Evolutionary conservation across 2,888 invertebrate species (phyloP).

Genomic region (Idaea biselata): DNA sequence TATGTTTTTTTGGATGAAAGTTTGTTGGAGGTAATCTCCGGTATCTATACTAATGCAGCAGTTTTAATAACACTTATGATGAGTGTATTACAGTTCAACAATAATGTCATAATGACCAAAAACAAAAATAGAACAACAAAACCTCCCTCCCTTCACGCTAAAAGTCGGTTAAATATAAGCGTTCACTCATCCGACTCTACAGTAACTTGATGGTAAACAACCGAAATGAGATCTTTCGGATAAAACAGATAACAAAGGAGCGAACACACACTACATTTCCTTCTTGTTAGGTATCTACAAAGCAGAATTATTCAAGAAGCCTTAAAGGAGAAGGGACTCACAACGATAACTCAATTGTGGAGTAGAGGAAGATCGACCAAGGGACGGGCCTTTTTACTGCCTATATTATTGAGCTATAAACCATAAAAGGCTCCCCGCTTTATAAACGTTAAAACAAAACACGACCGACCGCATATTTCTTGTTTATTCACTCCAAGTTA

Average conservation of each 20-base stretch:
- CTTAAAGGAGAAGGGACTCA: constrained; percentile 52
- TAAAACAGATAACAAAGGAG: constrained; percentile 37
- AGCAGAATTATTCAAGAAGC: constrained; percentile 55
- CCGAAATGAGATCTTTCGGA: constrained; percentile 27
- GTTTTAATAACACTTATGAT: too few species aligned
- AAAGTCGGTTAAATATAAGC: not conserved
- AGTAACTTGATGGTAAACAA: constrained; percentile 19
- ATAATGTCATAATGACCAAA: not conserved
- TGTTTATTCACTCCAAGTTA: constrained; percentile 59
- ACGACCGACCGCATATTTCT: constrained; percentile 60
- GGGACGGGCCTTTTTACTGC: constrained; percentile 62
- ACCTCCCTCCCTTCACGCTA: not conserved
- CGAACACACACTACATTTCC: constrained; percentile 38
- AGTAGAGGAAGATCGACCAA: constrained; percentile 53
- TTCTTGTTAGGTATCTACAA: constrained; percentile 41
- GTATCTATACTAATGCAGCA: too few species aligned
- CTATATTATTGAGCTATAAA: constrained; percentile 74
- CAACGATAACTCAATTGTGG: constrained; percentile 63
- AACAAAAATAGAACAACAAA: not conserved
- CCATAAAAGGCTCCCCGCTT: constrained; percentile 66
- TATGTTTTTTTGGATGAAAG: too few species aligned
- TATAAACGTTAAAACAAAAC: constrained; percentile 70
- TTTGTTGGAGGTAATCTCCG: too few species aligned
- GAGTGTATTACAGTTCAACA: too few species aligned
- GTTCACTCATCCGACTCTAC: constrained; percentile 4